phyloP scores from a whole-genome alignment of 2,888 invertebrate genomes.

The Dryococelus australis region DNA sequence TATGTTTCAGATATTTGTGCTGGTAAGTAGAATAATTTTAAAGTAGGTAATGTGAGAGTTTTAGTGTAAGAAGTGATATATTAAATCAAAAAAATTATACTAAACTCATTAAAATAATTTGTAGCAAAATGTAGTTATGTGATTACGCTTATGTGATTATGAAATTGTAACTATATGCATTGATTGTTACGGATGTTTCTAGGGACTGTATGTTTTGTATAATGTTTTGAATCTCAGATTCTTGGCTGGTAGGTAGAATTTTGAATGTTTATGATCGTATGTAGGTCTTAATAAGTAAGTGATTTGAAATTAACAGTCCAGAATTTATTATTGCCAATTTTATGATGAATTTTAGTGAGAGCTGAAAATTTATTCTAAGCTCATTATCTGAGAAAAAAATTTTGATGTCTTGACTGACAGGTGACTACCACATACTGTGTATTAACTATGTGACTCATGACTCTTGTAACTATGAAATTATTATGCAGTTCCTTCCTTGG shows the following conservation, averaged over 20 bases:
- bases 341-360: not conserved
- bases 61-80: not conserved
- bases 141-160: not conserved
- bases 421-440: no score
- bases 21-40: not conserved
- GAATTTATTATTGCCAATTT: not conserved
- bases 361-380: no score
- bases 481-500: no score
- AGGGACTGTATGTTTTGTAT: constrained; percentile 9
- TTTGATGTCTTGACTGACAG: no score
- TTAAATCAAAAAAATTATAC: not conserved
- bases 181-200: not conserved
- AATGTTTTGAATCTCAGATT: constrained; percentile 11
- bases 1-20: not conserved
- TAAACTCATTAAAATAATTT: not conserved
- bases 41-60: not conserved
- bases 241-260: not conserved
- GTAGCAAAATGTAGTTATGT: not conserved
- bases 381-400: no score
- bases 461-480: no score
- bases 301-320: not conserved
- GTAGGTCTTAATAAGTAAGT: not conserved
- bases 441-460: no score
- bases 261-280: not conserved
- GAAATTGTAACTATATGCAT: not conserved